Evolutionary conservation across 2,797 vertebrate species (phyloP).

Genomic region (Squalus acanthias): DNA sequence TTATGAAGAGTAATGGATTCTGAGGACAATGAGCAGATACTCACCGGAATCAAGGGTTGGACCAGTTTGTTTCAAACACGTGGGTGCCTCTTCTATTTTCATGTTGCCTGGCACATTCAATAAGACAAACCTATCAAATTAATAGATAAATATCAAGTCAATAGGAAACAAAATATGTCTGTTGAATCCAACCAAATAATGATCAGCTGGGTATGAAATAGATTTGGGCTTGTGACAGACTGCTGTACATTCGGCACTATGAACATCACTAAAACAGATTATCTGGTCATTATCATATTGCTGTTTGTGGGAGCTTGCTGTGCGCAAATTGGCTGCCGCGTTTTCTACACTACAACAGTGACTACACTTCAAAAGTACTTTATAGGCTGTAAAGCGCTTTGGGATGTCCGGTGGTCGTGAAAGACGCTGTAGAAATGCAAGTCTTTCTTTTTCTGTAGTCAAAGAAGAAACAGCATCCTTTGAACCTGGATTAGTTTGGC

Average conservation of each 20-base stretch:
- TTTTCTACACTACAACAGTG: no score
- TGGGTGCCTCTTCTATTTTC: constrained; percentile 81
- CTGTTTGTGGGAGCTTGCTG: no score
- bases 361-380: no score
- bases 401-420: no score
- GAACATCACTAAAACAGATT: no score
- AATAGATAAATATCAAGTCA: not conserved
- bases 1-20: not conserved
- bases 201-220: not conserved
- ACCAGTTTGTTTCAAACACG: constrained; percentile 70
- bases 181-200: not conserved
- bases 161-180: not conserved
- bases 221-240: not conserved
- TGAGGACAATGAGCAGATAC: constrained; percentile 42
- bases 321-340: no score
- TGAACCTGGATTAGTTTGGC: not conserved
- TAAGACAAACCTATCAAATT: not conserved
- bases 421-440: no score
- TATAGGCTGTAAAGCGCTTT: no score
- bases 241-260: not conserved
- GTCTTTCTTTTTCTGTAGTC: no score
- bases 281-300: no score
- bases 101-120: constrained; percentile 58
- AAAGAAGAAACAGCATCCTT: not conserved
- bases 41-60: constrained; percentile 68